phyloP scores from a whole-genome alignment of 2,888 invertebrate genomes.

The Eubasilissa splendida region DNA sequence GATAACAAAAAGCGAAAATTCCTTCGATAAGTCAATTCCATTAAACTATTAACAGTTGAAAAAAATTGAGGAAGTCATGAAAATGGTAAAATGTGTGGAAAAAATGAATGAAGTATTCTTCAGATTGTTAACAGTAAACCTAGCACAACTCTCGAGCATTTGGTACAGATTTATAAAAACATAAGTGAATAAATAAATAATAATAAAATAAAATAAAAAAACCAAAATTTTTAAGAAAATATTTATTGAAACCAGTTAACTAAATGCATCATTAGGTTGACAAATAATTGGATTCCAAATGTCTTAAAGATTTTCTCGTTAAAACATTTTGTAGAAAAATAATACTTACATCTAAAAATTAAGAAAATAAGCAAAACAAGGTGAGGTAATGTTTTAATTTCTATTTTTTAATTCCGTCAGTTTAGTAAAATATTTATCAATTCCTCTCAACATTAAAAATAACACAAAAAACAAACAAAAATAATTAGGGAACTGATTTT shows the following conservation, averaged over 20 bases:
- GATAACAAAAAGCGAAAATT: no score
- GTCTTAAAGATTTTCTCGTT: background rate
- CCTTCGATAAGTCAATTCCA: no score
- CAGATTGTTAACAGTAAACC: background rate
- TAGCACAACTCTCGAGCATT: constrained; percentile 46
- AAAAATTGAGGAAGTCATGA: no score
- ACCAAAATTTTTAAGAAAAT: constrained; percentile 40
- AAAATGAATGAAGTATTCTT: background rate
- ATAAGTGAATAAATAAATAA: constrained; percentile 10
- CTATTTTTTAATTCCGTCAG: no score
- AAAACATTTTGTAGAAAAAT: constrained; percentile 5
- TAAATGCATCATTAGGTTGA: constrained; percentile 16
- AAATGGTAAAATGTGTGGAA: no score
- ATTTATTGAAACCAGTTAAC: constrained; percentile 43
- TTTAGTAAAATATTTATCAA: constrained; percentile 7
- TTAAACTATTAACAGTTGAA: no score
- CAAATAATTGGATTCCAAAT: background rate
- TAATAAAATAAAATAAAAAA: constrained; percentile 44
- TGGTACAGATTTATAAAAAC: constrained; percentile 15
- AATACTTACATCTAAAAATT: constrained; percentile 11
- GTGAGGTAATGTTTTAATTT: constrained; percentile 6
- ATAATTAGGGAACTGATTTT: background rate
- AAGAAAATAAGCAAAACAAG: constrained; percentile 16
- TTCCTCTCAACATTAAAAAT: background rate
- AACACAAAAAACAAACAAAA: background rate